These are phyloP conservation scores for Sminthopsis crassicaudata DNA, from an alignment of 2,113 vertebrate species.

Conservation along the genomic window DNA sequence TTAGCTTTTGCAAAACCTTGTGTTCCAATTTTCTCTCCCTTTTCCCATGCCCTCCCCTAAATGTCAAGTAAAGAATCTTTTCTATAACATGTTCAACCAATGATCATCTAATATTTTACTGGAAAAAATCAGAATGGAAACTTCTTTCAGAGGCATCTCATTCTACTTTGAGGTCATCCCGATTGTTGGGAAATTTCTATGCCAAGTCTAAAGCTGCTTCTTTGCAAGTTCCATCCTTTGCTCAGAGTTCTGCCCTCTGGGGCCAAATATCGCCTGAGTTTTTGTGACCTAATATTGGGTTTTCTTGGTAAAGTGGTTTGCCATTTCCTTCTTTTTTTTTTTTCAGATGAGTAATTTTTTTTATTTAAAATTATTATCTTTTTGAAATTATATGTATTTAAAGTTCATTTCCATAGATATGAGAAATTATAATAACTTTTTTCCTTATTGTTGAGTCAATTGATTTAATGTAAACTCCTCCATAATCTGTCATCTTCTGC, in stretches of 20 bases:
- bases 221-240: neutral
- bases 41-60: too few species aligned
- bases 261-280: neutral
- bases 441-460: too few species aligned
- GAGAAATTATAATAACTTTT: too few species aligned
- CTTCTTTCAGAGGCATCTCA: neutral
- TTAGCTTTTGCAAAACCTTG: too few species aligned
- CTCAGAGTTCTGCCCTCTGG: neutral
- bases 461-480: too few species aligned
- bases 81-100: neutral
- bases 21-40: too few species aligned
- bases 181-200: neutral
- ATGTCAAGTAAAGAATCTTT: neutral
- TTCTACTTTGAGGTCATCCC: neutral
- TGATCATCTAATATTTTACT: neutral
- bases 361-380: too few species aligned
- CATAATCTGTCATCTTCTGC: too few species aligned
- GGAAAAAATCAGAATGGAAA: neutral
- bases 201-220: neutral
- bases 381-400: too few species aligned
- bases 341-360: too few species aligned
- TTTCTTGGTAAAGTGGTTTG: neutral
- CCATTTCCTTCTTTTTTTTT: neutral
- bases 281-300: neutral
- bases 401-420: too few species aligned